Base-by-base conservation (phyloP, 2,888 invertebrate genomes). In the Nebria brevicollis region DNA sequence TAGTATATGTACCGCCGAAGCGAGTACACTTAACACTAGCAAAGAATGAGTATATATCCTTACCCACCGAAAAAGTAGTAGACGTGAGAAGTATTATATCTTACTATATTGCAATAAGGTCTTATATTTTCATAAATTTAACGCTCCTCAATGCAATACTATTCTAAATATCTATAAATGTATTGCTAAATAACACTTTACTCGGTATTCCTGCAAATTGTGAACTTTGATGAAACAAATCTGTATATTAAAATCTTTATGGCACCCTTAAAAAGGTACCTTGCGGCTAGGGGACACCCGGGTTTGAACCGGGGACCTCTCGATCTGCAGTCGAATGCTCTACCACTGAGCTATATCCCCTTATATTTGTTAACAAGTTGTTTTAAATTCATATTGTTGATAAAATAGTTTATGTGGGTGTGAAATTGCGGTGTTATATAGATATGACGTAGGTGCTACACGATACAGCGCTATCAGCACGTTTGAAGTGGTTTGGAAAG, bases 1-100 rank as follows among this genome's bases (percentile, higher is more conserved):
- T 95, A 94, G 94, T 93, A 93, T 93, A 93, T 93, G 93, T 93
- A 93, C 93, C 93, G 93, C 93, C 93, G 93, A 93, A 93, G 93
- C 93, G 92, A 93, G 93, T 93, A 93, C 93, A 86, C 34, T 34
- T 75, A 20, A 0, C 54, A 2, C 7, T 54, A 34, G 5, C 34
- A 34, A 5, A 34, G 5, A 34, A 34, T 34, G 5, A 4, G 34
- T 34, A 34, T 34, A 34, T 34, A 34, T 34, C 2, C 0, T 34
- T 34, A 34, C 34, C 34, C 34, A 2, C 34, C 34, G 34, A 4
- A 34, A 34, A 34, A 4, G 34, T 34, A 34, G 34, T 5, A 34
- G 34, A 34, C 34, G 34, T 34, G 34, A 34, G 34, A 34, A 34
- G 34, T 34, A 34, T 20, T 20, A 20, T 20, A 20, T 34, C 1